phyloP scores from a whole-genome alignment of 2,888 invertebrate species.

The Hesperia comma region DNA sequence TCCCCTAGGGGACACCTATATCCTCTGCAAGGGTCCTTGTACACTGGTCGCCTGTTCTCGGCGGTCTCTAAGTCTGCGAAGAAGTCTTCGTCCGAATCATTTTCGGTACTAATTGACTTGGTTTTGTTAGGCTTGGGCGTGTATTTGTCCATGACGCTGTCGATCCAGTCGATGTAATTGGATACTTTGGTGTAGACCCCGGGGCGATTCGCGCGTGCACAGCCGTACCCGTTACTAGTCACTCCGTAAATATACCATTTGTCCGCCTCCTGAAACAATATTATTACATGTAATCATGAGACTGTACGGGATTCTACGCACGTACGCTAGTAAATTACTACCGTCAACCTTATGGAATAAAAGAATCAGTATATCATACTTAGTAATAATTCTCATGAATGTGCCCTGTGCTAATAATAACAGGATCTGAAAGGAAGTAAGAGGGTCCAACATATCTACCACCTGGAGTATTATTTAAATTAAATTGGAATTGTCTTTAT shows the following conservation, averaged over 20 bases:
- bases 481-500: no score
- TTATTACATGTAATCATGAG: background rate
- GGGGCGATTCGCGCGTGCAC: constrained; percentile 90
- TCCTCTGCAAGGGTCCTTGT: constrained; percentile 83
- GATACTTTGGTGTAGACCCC: constrained; percentile 92
- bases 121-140: constrained; percentile 57
- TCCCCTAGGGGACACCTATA: constrained; percentile 90
- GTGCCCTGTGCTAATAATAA: no score
- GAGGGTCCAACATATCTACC: no score
- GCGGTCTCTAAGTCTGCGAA: constrained; percentile 73
- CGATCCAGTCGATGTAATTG: constrained; percentile 89
- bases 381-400: no score
- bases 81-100: constrained; percentile 61
- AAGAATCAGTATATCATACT: no score
- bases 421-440: no score
- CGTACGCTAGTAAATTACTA: no score
- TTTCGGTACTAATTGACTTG: constrained; percentile 44
- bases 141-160: constrained; percentile 76
- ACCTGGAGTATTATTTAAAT: no score
- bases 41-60: constrained; percentile 64
- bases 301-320: background rate
- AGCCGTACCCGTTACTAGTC: constrained; percentile 92
- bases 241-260: constrained; percentile 86
- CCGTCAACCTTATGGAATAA: background rate
- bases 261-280: constrained; percentile 68